Conservation (phyloP, 2,113 vertebrate species). For the Cephalopterus ornatus region DNA sequence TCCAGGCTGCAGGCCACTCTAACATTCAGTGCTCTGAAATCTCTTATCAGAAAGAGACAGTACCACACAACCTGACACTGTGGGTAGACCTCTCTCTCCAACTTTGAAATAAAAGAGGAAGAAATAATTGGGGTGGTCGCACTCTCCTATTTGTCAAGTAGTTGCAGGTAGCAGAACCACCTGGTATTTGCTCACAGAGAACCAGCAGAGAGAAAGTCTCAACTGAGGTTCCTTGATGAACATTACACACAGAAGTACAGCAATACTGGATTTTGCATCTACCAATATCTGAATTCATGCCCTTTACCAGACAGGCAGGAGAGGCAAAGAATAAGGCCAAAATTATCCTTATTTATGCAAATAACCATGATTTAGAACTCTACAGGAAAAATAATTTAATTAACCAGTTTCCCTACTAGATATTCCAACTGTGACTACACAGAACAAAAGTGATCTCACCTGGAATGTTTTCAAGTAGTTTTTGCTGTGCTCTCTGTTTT, state of each 20-base stretch:
- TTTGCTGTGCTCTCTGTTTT: constrained; percentile 93
- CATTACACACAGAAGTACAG: not conserved
- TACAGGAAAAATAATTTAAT: not conserved
- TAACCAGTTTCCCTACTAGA: not conserved
- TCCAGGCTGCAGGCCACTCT: not conserved
- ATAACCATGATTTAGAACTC: not conserved
- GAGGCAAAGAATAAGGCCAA: not conserved
- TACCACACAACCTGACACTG: not conserved
- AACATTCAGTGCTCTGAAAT: not conserved
- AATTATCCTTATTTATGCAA: not conserved
- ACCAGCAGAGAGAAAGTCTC: not conserved
- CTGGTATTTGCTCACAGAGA: not conserved
- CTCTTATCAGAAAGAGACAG: not conserved
- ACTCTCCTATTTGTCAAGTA: not conserved
- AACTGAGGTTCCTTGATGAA: not conserved
- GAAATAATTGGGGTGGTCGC: not conserved
- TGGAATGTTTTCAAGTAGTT: constrained; percentile 97
- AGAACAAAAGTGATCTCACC: constrained; percentile 71
- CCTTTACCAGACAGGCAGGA: not conserved
- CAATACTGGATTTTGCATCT: not conserved
- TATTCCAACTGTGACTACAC: not conserved
- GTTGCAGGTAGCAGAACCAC: not conserved
- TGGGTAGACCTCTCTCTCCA: not conserved
- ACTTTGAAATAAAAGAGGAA: not conserved
- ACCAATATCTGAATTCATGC: not conserved